These are phyloP conservation scores for Ceratina japonica DNA, from an alignment of 1,140 invertebrate species.

Conservation along the genomic window DNA sequence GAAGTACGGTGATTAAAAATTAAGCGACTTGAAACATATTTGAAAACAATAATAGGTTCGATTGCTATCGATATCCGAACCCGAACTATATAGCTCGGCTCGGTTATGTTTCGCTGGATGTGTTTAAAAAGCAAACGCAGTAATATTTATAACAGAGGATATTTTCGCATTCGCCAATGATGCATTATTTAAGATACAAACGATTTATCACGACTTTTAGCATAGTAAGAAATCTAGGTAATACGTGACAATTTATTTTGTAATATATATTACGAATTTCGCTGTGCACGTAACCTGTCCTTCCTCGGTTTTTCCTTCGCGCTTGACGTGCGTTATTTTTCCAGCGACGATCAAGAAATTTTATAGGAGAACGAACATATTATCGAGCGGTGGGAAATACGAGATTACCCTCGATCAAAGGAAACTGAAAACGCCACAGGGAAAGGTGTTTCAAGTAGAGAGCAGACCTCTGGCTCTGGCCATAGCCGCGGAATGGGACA, in stretches of 20 bases:
- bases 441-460: slow-evolving; percentile 87
- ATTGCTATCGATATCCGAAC: neutral
- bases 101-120: neutral
- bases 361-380: slow-evolving; percentile 85
- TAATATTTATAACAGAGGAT: slow-evolving; percentile 20
- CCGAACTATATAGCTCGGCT: neutral
- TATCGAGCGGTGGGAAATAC: slow-evolving; percentile 82
- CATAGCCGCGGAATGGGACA: slow-evolving; percentile 94
- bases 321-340: slow-evolving; percentile 28
- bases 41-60: neutral
- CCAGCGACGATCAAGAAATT: slow-evolving; percentile 83
- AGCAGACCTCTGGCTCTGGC: slow-evolving; percentile 94
- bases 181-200: slow-evolving; percentile 43
- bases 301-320: neutral
- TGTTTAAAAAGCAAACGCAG: neutral
- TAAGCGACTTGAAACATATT: neutral
- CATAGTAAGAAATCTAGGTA: slow-evolving; percentile 57
- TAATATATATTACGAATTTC: neutral
- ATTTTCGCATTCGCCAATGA: neutral
- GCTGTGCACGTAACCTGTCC: slow-evolving; percentile 10
- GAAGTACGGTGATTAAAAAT: too few species aligned
- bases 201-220: slow-evolving; percentile 24
- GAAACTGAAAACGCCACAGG: slow-evolving; percentile 93
- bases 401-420: slow-evolving; percentile 91
- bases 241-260: neutral